Conservation (phyloP, 1,140 invertebrate genomes). For the Ceratina calcarata region DNA sequence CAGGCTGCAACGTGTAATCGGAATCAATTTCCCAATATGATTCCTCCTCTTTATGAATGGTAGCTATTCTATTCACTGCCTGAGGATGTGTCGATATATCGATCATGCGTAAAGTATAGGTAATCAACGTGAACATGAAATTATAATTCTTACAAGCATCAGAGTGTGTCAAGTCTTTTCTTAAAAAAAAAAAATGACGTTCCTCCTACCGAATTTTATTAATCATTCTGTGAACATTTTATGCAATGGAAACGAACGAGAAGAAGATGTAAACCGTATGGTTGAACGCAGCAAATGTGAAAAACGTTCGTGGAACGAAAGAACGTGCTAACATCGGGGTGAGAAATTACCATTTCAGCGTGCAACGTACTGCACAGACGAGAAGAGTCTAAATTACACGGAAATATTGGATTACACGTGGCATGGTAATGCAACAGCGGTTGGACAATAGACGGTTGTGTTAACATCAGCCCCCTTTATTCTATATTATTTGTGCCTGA, state of each 20-base stretch:
- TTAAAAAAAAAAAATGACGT: too few relatives aligned
- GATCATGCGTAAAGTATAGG: not conserved
- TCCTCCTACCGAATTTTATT: too few relatives aligned
- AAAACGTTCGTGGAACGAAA: slow-evolving; percentile 12
- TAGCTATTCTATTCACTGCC: not conserved
- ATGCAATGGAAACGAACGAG: not conserved
- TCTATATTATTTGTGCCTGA: slow-evolving; percentile 4
- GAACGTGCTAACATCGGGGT: slow-evolving; percentile 21
- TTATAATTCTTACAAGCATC: too few relatives aligned
- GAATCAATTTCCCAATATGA: not conserved
- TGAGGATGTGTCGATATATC: not conserved
- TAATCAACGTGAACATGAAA: not conserved
- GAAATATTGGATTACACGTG: slow-evolving; percentile 65
- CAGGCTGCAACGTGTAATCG: not conserved
- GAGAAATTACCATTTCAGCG: slow-evolving; percentile 29
- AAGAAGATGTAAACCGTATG: not conserved
- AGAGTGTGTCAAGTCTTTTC: too few relatives aligned
- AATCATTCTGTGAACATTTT: too few relatives aligned
- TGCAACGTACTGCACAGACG: slow-evolving; percentile 30
- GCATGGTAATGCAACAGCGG: slow-evolving; percentile 39
- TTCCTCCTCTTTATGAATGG: not conserved
- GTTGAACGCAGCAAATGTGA: too few relatives aligned
- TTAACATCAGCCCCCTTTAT: slow-evolving; percentile 34
- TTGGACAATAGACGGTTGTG: slow-evolving; percentile 34
- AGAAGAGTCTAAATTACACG: slow-evolving; percentile 64